Evolutionary conservation across 2,888 invertebrate species (phyloP), one percentile per base, ranked within the genome.

Genomic region (Stenodera caucasica): DNA sequence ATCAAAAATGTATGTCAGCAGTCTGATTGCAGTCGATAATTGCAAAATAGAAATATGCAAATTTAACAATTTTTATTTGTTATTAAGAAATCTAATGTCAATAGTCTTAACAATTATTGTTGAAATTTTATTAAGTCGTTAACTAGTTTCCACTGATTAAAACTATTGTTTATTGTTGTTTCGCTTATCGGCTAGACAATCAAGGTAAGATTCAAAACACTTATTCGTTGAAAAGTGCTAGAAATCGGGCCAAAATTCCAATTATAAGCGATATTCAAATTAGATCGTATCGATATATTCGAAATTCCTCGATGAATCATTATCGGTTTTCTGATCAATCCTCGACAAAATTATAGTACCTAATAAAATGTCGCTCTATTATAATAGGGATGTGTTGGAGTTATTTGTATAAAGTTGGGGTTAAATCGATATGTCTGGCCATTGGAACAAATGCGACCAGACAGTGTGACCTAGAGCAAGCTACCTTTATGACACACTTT

Each of bases 401-500:
- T 18, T 45, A 18, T 45, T 45, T 21, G 45, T 23, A 45, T 54
- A 55, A 33, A 57, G 32, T 49, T 57, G 53, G 53, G 53, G 18
- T 53, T 58, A 49, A 61, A 61, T 61, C 61, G 61, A 61, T 61
- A 57, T 30, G 61, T 61, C 61, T 61, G 61, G 61, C 54, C 61
- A 74, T 64, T 70, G 63, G 63, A 65, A 64, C 61, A 61, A 65
- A 60, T 60, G 55, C 57, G 63, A 69, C 75, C 75, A 76, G 77
- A 77, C 77, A 63, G 71, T 72, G 72, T 77, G 77, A 77, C 77
- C 77, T 75, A 77, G 73, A 75, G 73, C 69, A 61, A 57, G 65
- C 57, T 67, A 70, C 69, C 68, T 68, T 69, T 70, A 68, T 73
- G 73, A 73, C 73, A 73, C 70, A 74, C 71, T 74, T 73, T 64